Base-by-base conservation (phyloP, 2,113 vertebrate genomes). In the Ophthalmolycus amberensis region DNA sequence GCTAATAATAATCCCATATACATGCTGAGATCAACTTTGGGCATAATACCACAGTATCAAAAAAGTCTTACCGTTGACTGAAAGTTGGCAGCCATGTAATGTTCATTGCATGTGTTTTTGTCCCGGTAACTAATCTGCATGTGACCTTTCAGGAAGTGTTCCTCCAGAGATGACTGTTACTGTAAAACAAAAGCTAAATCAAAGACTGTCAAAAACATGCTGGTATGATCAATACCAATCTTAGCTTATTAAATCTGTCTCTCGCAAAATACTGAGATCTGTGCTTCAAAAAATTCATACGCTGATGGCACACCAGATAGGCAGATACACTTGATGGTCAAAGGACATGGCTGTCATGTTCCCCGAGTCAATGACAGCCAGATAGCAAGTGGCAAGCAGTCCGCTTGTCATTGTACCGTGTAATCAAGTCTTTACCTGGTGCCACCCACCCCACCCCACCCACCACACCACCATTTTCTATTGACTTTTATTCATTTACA, bases 281-380 rank as follows among this genome's bases (percentile, higher is more conserved):
- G 54, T 0, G 67, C 71, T 64, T 75, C 44, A 11, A 54, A 77
- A 80, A 46, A 73, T 27, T 66, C 69, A 84, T 71, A 32, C 29
- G 9, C 79, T 78, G 79, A 86, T 70, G 79, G 66, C 76, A 27
- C 81, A 60, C 77, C 65, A 60, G 52, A 84, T 54, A 67, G 66
- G 50, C 74, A 44, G 48, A 84, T 54, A 46, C 75, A 76, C 68
- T 71, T 65, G 70, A 74, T 40, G 81, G 86, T 88, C 81, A 87
- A 60, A 89, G 66, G 79, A 87, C 64, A 22, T 1, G 22, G 29
- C 77, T 75, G 68, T 84, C 88, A 75, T 75, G 77, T 87, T 76
- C 75, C 42, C 44, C 4, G 6, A 76, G 4, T 90, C 88, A 91
- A 60, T 90, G 90, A 92, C 89, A 85, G 65, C 71, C 59, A 58